These are phyloP conservation scores for Ctenomys sociabilis DNA, from an alignment of 2,113 vertebrate species.

Conservation along the genomic window DNA sequence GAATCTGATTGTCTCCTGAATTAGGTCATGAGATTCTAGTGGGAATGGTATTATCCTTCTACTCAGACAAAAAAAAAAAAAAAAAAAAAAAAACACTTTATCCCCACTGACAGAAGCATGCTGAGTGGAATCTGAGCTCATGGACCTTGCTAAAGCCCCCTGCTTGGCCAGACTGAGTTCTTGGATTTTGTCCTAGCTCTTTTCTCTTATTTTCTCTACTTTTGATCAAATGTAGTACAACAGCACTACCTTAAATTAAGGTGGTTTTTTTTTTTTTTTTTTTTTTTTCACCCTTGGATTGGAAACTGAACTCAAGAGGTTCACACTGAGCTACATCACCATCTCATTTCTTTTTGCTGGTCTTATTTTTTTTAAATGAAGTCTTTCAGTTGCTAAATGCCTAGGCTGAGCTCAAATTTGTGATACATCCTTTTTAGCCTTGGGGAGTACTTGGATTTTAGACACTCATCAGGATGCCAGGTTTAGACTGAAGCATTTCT, in stretches of 20 bases:
- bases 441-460: background rate
- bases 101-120: background rate
- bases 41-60: background rate
- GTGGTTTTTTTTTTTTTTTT: background rate
- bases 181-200: background rate
- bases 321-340: background rate
- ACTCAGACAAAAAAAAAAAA: background rate
- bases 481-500: background rate
- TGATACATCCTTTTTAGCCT: background rate
- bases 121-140: background rate
- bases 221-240: background rate
- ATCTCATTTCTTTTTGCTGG: background rate
- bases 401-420: background rate
- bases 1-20: no score
- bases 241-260: background rate
- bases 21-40: background rate
- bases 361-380: background rate
- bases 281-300: background rate
- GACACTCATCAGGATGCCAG: background rate
- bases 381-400: background rate
- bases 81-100: no score
- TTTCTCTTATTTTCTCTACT: background rate
- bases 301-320: background rate
- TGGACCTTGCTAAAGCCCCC: background rate
- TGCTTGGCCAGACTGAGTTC: background rate